phyloP scores from a whole-genome alignment of 2,888 invertebrate species.

The Epirrhoe tristata region DNA sequence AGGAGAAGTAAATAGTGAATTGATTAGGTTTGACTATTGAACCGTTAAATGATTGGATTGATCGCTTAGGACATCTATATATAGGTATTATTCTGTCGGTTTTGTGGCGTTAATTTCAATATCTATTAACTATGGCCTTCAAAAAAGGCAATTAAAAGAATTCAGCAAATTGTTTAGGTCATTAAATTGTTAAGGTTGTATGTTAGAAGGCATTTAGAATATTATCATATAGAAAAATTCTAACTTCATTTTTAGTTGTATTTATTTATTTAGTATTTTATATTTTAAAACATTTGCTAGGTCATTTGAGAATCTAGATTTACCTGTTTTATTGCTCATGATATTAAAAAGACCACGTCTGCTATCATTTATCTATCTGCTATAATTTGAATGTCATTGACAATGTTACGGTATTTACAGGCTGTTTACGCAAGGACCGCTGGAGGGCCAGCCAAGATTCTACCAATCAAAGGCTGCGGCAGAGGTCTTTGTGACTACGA shows the following conservation, averaged over 20 bases:
- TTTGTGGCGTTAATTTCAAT: neutral
- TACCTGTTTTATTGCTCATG: neutral
- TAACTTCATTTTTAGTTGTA: neutral
- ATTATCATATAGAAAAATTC: neutral
- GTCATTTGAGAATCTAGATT: conserved; percentile 5
- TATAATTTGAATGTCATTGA: conserved; percentile 3
- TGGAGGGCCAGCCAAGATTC: conserved; percentile 62
- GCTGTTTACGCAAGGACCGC: conserved; percentile 76
- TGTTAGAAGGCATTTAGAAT: neutral
- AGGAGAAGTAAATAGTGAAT: neutral
- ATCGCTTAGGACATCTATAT: neutral
- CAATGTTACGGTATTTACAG: conserved; percentile 56
- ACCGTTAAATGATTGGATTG: conserved; percentile 1
- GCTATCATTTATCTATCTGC: no score
- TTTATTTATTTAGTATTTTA: neutral
- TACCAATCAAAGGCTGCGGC: conserved; percentile 78
- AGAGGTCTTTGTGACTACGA: conserved; percentile 78
- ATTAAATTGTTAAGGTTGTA: neutral
- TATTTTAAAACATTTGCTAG: neutral
- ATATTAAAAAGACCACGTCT: neutral
- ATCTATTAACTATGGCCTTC: neutral
- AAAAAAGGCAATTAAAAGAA: neutral
- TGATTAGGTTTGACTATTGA: neutral
- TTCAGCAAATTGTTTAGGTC: neutral
- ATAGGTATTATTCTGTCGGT: neutral